Evolutionary conservation across 53 echinoderm and acorn worm species (phyloP).

Genomic region (Temnopleurus reevesii): DNA sequence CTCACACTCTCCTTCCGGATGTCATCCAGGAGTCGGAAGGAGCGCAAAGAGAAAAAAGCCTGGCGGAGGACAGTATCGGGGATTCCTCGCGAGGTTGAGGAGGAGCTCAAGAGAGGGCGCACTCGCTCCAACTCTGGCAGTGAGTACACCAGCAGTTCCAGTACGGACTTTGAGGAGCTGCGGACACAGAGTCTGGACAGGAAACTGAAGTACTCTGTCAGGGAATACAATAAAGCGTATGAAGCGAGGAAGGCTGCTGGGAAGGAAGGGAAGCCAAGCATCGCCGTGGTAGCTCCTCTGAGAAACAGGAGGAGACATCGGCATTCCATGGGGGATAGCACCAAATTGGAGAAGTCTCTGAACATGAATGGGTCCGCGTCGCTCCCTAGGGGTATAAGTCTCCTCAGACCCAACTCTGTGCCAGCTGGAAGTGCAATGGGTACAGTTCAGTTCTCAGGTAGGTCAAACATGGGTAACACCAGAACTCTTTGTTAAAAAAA

Average conservation of each 20-base stretch:
- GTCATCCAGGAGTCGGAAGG: slow-evolving; percentile 64
- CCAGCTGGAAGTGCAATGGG: slow-evolving; percentile 65
- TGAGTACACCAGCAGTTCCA: slow-evolving; percentile 57
- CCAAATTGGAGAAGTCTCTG: slow-evolving; percentile 54
- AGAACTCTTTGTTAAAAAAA: too few species aligned
- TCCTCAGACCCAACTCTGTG: slow-evolving; percentile 53
- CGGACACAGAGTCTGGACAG: slow-evolving; percentile 91
- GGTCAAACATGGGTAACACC: too few species aligned
- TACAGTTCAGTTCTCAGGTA: slow-evolving; percentile 57
- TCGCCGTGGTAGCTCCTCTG: slow-evolving; percentile 70
- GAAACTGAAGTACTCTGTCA: slow-evolving; percentile 60
- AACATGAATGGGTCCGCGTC: slow-evolving; percentile 64
- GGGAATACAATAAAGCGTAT: slow-evolving; percentile 52
- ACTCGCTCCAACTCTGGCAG: slow-evolving; percentile 61
- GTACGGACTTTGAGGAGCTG: slow-evolving; percentile 66
- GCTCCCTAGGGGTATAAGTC: slow-evolving; percentile 31
- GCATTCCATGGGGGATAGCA: slow-evolving; percentile 54
- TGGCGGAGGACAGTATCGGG: slow-evolving; percentile 85
- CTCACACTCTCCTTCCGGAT: slow-evolving; percentile 59
- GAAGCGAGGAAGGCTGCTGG: slow-evolving; percentile 33
- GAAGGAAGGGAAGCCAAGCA: slow-evolving; percentile 25
- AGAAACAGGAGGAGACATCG: slow-evolving; percentile 67
- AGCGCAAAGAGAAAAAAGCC: slow-evolving; percentile 66
- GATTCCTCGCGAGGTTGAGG: slow-evolving; percentile 68
- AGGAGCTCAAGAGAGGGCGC: slow-evolving; percentile 65